Evolutionary conservation across 2,888 invertebrate species (phyloP).

Genomic region (Macrophya alboannulata): DNA sequence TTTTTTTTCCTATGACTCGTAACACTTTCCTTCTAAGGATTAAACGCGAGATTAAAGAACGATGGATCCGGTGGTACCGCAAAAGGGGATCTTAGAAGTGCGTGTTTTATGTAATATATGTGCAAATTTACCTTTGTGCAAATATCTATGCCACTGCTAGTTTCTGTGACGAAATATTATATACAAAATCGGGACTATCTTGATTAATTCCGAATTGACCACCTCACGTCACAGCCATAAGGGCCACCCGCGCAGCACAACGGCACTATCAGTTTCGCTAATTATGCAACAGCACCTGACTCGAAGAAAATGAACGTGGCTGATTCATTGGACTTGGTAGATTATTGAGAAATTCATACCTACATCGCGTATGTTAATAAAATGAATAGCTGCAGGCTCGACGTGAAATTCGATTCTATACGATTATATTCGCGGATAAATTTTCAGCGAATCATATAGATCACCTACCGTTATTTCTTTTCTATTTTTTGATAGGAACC

Average conservation of each 20-base stretch:
- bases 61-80: conserved; percentile 12
- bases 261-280: conserved; percentile 45
- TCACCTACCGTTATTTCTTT: background rate
- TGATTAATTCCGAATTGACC: conserved; percentile 6
- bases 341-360: conserved; percentile 12
- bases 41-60: conserved; percentile 52
- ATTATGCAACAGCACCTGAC: conserved; percentile 50
- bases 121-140: background rate
- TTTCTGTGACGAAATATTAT: no score
- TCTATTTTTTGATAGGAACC: background rate
- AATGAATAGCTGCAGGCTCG: background rate
- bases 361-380: background rate
- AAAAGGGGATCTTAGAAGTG: background rate
- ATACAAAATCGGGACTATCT: no score
- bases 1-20: conserved; percentile 58
- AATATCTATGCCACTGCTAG: background rate
- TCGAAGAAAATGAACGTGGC: conserved; percentile 40
- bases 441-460: background rate
- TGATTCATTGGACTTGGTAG: conserved; percentile 34
- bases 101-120: no score
- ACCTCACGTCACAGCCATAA: background rate
- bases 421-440: background rate
- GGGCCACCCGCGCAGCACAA: conserved; percentile 38
- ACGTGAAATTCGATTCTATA: background rate
- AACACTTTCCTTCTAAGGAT: conserved; percentile 67